Evolutionary conservation across 2,113 vertebrate species (phyloP), one percentile per base, ranked within the genome.

Genomic region (Ia io): DNA sequence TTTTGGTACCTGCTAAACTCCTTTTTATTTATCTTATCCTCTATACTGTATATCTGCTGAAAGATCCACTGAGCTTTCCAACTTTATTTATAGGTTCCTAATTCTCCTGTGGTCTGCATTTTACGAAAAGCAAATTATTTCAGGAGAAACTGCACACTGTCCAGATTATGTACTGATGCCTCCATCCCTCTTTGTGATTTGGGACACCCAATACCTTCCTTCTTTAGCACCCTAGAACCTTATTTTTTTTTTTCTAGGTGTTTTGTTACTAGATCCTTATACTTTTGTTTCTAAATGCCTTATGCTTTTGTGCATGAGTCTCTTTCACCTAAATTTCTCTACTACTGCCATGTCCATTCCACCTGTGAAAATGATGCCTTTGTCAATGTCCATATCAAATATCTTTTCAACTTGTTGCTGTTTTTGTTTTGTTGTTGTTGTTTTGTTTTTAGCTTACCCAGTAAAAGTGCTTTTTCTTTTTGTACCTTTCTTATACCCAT

Each of bases 111-210:
- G 17, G 69, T 51, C 1, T 49, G 4, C 10, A 35, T 47, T 80
- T 94, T 90, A 47, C 37, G 25, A 83, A 73, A 23, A 78, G 23
- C 25, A 77, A 49, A 30, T 20, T 3, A 49, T 91, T 86, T 88
- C 4, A 40, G 40, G 22, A 90, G 42, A 90, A 56, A 53, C 6
- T 18, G 12, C 17, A 40, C 6, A 49, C 11, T 87, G 5, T 47
- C 30, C 71, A 1, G 12, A 18, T 35, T 51, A 91, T 51, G 73
- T 44, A 59, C 3, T 23, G 35, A 71, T 23, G 17, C 14, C 17
- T 65, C 13, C 8, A 3, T 42, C 69, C 69, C 18, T 69, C 30
- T 74, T 73, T 53, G 7, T 3, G 9, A 70, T 61, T 74, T 93
- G 49, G 23, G 23, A 13, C 6, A n/a, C 18, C 5, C 30, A 80